phyloP scores from a whole-genome alignment of 2,113 vertebrate species.

The Opisthocomus hoazin region DNA sequence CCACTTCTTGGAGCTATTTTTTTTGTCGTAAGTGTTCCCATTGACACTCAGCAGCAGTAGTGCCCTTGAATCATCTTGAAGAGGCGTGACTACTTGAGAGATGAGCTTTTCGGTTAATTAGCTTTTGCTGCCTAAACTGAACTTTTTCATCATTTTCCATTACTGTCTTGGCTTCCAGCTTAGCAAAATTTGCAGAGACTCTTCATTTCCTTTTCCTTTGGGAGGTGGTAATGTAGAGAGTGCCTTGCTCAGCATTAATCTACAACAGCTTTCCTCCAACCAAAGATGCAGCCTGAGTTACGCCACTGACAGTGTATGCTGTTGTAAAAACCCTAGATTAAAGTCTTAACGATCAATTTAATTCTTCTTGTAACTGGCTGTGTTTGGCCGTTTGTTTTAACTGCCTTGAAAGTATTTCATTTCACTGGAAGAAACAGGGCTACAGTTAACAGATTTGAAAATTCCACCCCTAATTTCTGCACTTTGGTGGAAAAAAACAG shows the following conservation, averaged over 20 bases:
- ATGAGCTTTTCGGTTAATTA: background rate
- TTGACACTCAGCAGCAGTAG: background rate
- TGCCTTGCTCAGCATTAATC: background rate
- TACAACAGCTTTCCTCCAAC: background rate
- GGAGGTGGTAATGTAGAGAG: background rate
- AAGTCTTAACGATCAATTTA: background rate
- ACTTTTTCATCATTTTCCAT: background rate
- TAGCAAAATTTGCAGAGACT: background rate
- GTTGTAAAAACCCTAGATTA: background rate
- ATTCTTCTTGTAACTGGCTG: background rate
- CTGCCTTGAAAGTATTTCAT: background rate
- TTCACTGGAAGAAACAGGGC: background rate
- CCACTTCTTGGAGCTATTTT: background rate
- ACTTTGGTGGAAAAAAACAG: background rate
- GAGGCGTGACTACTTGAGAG: background rate
- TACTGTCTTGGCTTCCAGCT: background rate
- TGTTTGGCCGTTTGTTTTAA: background rate
- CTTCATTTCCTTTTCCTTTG: background rate
- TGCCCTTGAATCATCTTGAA: background rate
- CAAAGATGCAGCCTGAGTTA: background rate
- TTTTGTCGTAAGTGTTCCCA: background rate
- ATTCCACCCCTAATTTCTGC: background rate
- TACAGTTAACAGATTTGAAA: background rate
- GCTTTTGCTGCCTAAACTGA: background rate
- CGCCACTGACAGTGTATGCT: fast-evolving